Conservation (phyloP, 2,888 invertebrate species). For the Caenorhabditis becei region DNA sequence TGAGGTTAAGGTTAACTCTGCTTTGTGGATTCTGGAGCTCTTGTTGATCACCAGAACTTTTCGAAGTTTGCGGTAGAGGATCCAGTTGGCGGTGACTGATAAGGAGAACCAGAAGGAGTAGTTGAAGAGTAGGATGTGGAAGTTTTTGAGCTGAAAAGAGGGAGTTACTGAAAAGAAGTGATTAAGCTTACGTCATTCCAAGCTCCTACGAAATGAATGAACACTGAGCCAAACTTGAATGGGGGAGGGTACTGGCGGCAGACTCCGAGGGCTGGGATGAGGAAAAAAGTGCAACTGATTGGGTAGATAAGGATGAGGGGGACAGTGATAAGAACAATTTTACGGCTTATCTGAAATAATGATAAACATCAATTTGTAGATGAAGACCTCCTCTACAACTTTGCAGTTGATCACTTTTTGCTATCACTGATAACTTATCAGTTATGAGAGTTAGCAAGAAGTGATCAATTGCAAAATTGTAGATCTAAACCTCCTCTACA, state of each 20-base stretch:
- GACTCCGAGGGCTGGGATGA: conserved; percentile 29
- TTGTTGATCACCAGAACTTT: neutral
- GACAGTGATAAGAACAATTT: conserved; percentile 3
- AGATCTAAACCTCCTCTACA: too few relatives aligned
- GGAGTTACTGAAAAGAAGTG: too few relatives aligned
- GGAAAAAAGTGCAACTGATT: too few relatives aligned
- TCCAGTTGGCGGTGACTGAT: neutral
- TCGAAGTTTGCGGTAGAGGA: neutral
- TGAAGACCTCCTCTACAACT: too few relatives aligned
- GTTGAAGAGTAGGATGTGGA: neutral
- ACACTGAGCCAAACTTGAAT: conserved; percentile 20
- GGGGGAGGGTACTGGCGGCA: conserved; percentile 11
- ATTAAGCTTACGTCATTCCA: neutral
- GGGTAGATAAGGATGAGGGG: conserved; percentile 13
- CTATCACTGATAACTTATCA: too few relatives aligned
- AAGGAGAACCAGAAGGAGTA: neutral
- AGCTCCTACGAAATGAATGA: neutral
- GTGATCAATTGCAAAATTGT: too few relatives aligned
- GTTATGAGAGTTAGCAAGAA: too few relatives aligned
- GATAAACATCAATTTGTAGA: neutral
- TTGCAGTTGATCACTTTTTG: too few relatives aligned
- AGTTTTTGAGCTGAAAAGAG: neutral
- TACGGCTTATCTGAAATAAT: conserved; percentile 12
- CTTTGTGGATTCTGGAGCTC: neutral
- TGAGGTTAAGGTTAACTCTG: neutral